Percentiles rank a stretch among this genome's conserved stretches.
Conservation (phyloP, 2,888 invertebrate species). For the Tholera decimalis region DNA sequence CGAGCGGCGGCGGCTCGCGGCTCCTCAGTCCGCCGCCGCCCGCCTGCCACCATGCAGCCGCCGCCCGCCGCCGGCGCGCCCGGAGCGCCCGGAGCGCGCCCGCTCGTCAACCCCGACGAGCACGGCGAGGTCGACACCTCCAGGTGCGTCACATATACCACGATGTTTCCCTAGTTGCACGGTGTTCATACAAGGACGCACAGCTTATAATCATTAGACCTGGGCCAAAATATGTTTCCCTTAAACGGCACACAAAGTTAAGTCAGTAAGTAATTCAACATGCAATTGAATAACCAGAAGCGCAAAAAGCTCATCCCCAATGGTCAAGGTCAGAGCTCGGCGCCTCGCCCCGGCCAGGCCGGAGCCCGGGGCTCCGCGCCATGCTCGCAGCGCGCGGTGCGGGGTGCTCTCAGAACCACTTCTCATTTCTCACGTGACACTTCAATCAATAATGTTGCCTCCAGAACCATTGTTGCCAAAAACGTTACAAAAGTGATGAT, state of each 20-base stretch:
- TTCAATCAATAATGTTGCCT: slow-evolving; percentile 14
- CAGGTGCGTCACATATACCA: slow-evolving; percentile 89
- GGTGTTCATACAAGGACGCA: not conserved
- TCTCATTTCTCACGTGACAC: slow-evolving; percentile 5
- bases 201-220: not conserved
- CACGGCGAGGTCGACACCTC: slow-evolving; percentile 96
- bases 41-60: slow-evolving; percentile 78
- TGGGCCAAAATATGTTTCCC: not conserved
- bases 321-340: not conserved
- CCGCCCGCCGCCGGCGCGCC: slow-evolving; percentile 67
- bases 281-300: not conserved
- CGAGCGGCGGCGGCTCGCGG: slow-evolving; percentile 54
- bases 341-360: not conserved
- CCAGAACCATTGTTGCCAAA: not conserved
- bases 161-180: not conserved
- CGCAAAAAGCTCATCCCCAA: too few species aligned
- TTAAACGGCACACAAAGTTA: not conserved
- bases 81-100: slow-evolving; percentile 86
- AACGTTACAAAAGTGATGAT: not conserved
- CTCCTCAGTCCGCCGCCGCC: slow-evolving; percentile 66
- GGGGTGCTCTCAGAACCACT: too few species aligned
- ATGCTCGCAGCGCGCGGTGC: not conserved
- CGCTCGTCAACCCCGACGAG: slow-evolving; percentile 96
- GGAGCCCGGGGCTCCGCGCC: not conserved
- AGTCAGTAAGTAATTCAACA: not conserved